Evolutionary conservation across 2,797 vertebrate species (phyloP).

Genomic region (Cyprinodon diabolis): DNA sequence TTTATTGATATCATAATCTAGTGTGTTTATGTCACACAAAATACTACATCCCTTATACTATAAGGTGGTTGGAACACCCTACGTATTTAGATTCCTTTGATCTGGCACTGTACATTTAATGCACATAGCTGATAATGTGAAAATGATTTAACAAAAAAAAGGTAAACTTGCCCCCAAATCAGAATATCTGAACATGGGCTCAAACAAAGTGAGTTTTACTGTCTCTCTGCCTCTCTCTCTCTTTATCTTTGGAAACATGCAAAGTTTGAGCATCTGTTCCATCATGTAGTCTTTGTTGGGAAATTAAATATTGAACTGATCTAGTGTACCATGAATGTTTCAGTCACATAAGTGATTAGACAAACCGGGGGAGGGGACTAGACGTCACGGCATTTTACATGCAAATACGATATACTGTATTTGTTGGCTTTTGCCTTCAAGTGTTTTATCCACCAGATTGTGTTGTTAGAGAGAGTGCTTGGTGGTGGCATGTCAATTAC

Average conservation of each 20-base stretch:
- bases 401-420: constrained; percentile 62
- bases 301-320: constrained; percentile 84
- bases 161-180: constrained; percentile 53
- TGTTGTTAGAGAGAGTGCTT: constrained; percentile 45
- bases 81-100: constrained; percentile 53
- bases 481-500: constrained; percentile 61
- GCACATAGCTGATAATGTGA: constrained; percentile 66
- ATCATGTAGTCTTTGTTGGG: constrained; percentile 81
- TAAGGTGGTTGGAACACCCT: constrained; percentile 27
- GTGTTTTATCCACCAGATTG: constrained; percentile 57
- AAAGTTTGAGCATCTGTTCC: constrained; percentile 81
- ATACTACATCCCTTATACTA: too few species aligned
- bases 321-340: constrained; percentile 82
- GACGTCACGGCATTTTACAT: constrained; percentile 67
- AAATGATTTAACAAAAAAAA: constrained; percentile 36
- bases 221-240: constrained; percentile 30
- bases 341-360: constrained; percentile 79
- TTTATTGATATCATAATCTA: too few species aligned
- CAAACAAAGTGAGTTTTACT: constrained; percentile 71
- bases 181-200: constrained; percentile 49
- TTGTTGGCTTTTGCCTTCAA: constrained; percentile 61
- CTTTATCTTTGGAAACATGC: constrained; percentile 65
- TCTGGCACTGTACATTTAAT: constrained; percentile 48
- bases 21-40: too few species aligned
- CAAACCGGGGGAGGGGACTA: constrained; percentile 68